Base-by-base conservation (phyloP, 2,113 vertebrate species). In the Oreochromis niloticus region DNA sequence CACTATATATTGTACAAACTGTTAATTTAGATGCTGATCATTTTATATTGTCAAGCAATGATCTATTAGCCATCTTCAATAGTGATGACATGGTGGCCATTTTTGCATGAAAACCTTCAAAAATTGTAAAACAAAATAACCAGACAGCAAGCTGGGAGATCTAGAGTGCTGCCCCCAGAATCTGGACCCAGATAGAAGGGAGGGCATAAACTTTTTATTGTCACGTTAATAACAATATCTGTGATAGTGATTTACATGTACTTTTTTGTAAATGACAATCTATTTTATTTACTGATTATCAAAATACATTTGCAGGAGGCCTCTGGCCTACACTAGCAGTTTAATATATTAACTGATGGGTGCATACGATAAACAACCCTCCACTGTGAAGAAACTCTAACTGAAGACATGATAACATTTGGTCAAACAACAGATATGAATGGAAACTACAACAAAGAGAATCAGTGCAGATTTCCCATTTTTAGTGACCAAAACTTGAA, bases 1-100 rank as follows among this genome's bases (percentile, higher is more conserved):
- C 43, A 0, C 24, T 32, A 48, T 19, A 78, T 78, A n/a, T 78
- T 32, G 27, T 78, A 0, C 27, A 78, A 52, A 52, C 73, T 78
- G 41, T 30, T 75, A 0, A 30, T 50, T 75, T 32, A 30, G 24
- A 32, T 12, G 16, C 9, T 19, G 7, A 48, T 50, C 2, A 32
- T 0, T 3, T 50, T 75, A 30, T 50, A 50, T 75, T 48, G 4
- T 5, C 16, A 48, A 5, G 14, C 43, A 19, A 48, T 12, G 71
- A 50, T 7, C 41, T 48, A 0, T 75, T 30, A 75, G 1, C 46
- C 43, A 19, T 4, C 6, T 10, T 48, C 71, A 75, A 5, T 48
- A n/a, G 0, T 32, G 24, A 30, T 52, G 73, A 50, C 43, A 50
- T 0, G 16, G 14, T 30, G 6, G 9, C 6, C 9, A 75, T 32